These are phyloP conservation scores for Volucella bombylans DNA, from an alignment of 2,888 invertebrate genomes.

Conservation along the genomic window DNA sequence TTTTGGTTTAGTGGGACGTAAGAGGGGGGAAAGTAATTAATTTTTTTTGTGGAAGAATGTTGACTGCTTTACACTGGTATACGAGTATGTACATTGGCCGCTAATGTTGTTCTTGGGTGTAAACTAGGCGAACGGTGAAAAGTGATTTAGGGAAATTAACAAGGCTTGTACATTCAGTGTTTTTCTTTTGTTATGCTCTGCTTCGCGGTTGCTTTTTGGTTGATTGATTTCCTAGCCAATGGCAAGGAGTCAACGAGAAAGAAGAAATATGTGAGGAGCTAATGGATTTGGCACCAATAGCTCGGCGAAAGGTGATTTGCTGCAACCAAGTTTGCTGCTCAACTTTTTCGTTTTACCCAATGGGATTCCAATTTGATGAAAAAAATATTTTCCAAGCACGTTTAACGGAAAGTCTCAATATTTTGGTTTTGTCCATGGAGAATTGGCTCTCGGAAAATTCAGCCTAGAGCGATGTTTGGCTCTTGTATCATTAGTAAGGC, in stretches of 20 bases:
- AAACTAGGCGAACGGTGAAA: constrained; percentile 46
- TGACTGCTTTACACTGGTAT: constrained; percentile 42
- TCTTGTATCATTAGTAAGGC: no score
- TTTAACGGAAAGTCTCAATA: no score
- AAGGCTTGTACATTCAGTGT: neutral
- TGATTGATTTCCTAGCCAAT: constrained; percentile 59
- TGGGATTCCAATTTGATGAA: no score
- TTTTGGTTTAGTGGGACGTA: constrained; percentile 16
- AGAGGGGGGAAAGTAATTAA: constrained; percentile 40
- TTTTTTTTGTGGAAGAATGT: constrained; percentile 47
- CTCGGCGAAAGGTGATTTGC: constrained; percentile 1
- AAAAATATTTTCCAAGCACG: no score
- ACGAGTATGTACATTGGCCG: constrained; percentile 14
- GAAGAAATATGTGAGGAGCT: constrained; percentile 38
- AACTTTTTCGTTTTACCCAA: no score
- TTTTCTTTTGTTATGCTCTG: neutral
- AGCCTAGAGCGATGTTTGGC: no score
- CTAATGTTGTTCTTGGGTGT: constrained; percentile 12
- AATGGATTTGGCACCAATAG: constrained; percentile 24
- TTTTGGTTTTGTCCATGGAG: no score
- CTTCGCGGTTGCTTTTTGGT: constrained; percentile 11
- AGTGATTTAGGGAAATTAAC: constrained; percentile 48
- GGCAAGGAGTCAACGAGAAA: constrained; percentile 12
- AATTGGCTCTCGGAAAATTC: no score
- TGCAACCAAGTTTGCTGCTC: no score